Evolutionary conservation across 2,113 vertebrate genomes (phyloP), one percentile per base, ranked within the genome.

Genomic region (Brevimyrus niger): DNA sequence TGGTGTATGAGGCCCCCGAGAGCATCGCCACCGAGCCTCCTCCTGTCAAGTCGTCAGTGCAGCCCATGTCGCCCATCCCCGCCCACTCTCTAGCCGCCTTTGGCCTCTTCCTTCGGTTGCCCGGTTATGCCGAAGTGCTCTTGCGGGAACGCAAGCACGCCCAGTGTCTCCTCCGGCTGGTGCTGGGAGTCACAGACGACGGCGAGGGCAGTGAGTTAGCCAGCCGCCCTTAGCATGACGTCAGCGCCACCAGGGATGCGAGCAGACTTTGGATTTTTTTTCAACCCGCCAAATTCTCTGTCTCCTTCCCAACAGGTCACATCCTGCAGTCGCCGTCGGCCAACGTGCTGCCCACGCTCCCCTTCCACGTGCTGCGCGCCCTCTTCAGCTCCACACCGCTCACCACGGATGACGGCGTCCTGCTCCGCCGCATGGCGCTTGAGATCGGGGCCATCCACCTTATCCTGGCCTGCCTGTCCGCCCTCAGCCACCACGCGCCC

Each of bases 81-180:
- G 98, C 98, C 0, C 98, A 99, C 95, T 99, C 98, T 27, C 95
- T 99, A 94, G 98, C 98, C 13, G 98, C 98, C 2, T 99, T 99
- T 89, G 98, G 98, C 89, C 96, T 99, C 87, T 99, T 99, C 93
- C 97, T 99, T 89, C 97, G 98, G 89, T 96, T 99, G 92, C 98
- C 98, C 0, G 98, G 98, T 38, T 99, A 99, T 90, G 98, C 98
- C 31, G 98, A 99, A 95, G 98, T 99, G 92, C 96, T 99, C 89
- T 95, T 99, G 88, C 99, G 98, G 95, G 98, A 99, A 95, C 96
- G 98, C 93, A 99, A 99, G 94, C 98, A 99, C 69, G 98, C 98
- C 87, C 98, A 99, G 94, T 99, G 98, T 93, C 96, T 99, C 92
- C 97, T 99, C 92, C 96, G 98, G 89, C 95, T 99, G 93, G 98